A percentile compares a stretch with the other conserved stretches of the same genome.
Conservation (phyloP, 2,888 invertebrate species). For the Lampropteryx suffumata region DNA sequence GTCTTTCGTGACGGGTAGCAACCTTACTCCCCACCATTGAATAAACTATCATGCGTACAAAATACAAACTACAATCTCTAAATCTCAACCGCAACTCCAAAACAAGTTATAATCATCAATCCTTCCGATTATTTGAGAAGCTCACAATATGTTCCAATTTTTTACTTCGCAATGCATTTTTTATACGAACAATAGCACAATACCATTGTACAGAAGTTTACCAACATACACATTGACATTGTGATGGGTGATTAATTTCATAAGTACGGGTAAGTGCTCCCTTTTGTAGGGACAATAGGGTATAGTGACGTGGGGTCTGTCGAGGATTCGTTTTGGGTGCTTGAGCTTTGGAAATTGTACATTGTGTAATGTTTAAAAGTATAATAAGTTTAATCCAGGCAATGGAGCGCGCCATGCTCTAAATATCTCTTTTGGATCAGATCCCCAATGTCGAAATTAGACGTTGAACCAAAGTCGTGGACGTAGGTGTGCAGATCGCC, state of each 20-base stretch:
- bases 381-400: too few relatives aligned
- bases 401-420: too few relatives aligned
- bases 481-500: too few relatives aligned
- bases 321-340: slow-evolving; percentile 2
- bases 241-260: slow-evolving; percentile 73
- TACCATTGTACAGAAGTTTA: slow-evolving; percentile 70
- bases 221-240: slow-evolving; percentile 70
- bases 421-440: too few relatives aligned
- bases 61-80: too few relatives aligned
- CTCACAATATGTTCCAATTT: slow-evolving; percentile 35
- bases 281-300: slow-evolving; percentile 39
- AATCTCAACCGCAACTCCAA: slow-evolving; percentile 25
- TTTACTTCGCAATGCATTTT: slow-evolving; percentile 36
- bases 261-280: slow-evolving; percentile 66
- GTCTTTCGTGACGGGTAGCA: too few relatives aligned
- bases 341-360: slow-evolving; percentile 19
- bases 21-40: too few relatives aligned
- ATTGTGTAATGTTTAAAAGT: not conserved
- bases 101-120: slow-evolving; percentile 59
- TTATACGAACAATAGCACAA: slow-evolving; percentile 41
- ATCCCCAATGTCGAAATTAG: too few relatives aligned
- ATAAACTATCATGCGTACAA: too few relatives aligned
- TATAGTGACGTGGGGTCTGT: slow-evolving; percentile 13
- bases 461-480: too few relatives aligned
- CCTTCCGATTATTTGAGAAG: slow-evolving; percentile 63